Percentiles rank a stretch among this genome's conserved stretches.
Evolutionary conservation across 2,888 invertebrate species (phyloP).

Genomic region (Cheilosia vernalis): DNA sequence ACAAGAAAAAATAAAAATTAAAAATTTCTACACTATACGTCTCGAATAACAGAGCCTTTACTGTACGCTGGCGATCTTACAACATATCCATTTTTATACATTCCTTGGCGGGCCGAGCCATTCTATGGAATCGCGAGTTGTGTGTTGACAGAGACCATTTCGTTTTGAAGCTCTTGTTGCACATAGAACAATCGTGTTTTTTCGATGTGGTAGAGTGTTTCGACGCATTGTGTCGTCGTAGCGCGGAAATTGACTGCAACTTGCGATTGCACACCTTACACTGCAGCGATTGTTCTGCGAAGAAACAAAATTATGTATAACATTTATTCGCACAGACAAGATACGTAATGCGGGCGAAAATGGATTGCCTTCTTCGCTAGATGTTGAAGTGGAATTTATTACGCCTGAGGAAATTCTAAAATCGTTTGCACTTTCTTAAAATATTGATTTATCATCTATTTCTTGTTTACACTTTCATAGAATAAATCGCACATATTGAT

Average conservation of each 20-base stretch:
- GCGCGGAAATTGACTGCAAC: slow-evolving; percentile 81
- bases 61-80: slow-evolving; percentile 31
- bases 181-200: slow-evolving; percentile 80
- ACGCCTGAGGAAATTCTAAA: too few species aligned
- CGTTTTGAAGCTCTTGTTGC: slow-evolving; percentile 82
- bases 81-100: slow-evolving; percentile 80
- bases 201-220: slow-evolving; percentile 81
- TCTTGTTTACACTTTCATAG: too few species aligned
- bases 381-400: too few species aligned
- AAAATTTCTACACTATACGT: slow-evolving; percentile 26
- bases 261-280: slow-evolving; percentile 81
- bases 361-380: too few species aligned
- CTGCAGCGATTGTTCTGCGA: slow-evolving; percentile 75
- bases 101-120: slow-evolving; percentile 79
- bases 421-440: too few species aligned
- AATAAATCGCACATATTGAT: too few species aligned
- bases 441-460: too few species aligned
- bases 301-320: slow-evolving; percentile 12
- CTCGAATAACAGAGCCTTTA: slow-evolving; percentile 3
- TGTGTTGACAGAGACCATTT: slow-evolving; percentile 83
- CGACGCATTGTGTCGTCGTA: slow-evolving; percentile 82
- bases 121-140: slow-evolving; percentile 82
- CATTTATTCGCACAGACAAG: background rate
- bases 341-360: background rate
- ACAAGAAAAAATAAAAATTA: slow-evolving; percentile 35